A percentile compares a stretch with the other conserved stretches of the same genome.
Evolutionary conservation across 2,113 vertebrate species (phyloP).

Genomic region (Orycteropus afer): DNA sequence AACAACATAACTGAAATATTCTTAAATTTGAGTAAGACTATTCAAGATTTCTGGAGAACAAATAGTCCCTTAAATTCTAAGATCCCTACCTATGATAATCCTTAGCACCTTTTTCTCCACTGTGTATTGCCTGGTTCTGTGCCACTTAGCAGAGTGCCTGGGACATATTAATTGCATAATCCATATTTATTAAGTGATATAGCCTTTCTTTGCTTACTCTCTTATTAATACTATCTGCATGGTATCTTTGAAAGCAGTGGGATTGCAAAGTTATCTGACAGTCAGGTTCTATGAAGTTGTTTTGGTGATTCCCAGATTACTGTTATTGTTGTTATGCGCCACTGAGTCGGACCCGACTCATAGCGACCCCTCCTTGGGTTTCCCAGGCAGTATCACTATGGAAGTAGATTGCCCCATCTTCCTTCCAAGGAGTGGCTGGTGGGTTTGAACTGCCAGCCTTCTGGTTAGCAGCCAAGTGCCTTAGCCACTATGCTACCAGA

Average conservation of each 20-base stretch:
- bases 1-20: too few relatives aligned
- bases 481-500: too few relatives aligned
- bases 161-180: background rate
- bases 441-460: too few relatives aligned
- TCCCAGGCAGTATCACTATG: too few relatives aligned
- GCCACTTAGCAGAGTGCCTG: background rate
- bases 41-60: background rate
- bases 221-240: background rate
- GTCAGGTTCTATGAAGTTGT: background rate
- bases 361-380: too few relatives aligned
- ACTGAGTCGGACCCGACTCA: too few relatives aligned
- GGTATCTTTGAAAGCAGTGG: background rate
- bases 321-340: too few relatives aligned
- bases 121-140: background rate
- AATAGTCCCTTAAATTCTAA: background rate
- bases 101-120: background rate
- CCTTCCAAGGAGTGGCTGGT: too few relatives aligned
- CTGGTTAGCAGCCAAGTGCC: too few relatives aligned
- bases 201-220: background rate
- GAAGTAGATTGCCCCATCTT: too few relatives aligned
- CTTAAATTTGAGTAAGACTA: constrained; percentile 15
- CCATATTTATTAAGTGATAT: background rate
- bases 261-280: background rate
- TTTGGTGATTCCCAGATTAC: background rate
- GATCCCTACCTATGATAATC: too few relatives aligned